Evolutionary conservation across 1,140 invertebrate species (phyloP).

Genomic region (Bicyclus anynana): DNA sequence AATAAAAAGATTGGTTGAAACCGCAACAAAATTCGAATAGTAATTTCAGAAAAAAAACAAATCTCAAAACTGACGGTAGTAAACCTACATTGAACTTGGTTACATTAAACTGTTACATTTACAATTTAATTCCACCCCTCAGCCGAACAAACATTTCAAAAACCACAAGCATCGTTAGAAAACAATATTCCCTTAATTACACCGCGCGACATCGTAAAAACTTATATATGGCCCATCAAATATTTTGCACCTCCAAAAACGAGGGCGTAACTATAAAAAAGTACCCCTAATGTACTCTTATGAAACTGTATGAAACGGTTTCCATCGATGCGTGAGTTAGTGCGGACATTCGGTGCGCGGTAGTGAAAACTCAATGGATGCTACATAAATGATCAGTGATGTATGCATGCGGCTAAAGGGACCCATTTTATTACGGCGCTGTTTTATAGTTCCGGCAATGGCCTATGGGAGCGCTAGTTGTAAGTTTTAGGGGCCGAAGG

Average conservation of each 20-base stretch:
- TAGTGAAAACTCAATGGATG: slow-evolving; percentile 37
- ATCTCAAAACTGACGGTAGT: no score
- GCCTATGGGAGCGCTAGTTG: slow-evolving; percentile 56
- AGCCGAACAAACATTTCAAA: neutral
- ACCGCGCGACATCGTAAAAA: slow-evolving; percentile 18
- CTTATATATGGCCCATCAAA: slow-evolving; percentile 19
- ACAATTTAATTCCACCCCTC: no score
- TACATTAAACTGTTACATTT: no score
- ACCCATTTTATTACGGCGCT: slow-evolving; percentile 58
- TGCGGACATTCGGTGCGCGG: slow-evolving; percentile 1
- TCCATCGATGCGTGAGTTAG: slow-evolving; percentile 28
- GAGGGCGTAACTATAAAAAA: slow-evolving; percentile 16
- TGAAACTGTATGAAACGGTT: slow-evolving; percentile 11
- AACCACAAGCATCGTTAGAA: slow-evolving; percentile 8
- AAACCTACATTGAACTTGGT: no score
- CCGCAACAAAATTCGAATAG: no score
- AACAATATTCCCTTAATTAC: slow-evolving; percentile 12
- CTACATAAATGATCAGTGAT: slow-evolving; percentile 55
- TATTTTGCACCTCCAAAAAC: slow-evolving; percentile 21
- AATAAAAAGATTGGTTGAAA: no score
- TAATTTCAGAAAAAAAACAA: no score
- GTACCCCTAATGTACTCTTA: slow-evolving; percentile 25
- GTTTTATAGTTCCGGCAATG: slow-evolving; percentile 65
- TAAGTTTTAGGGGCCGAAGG: slow-evolving; percentile 50
- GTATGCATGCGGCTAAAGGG: slow-evolving; percentile 57